A percentile compares a stretch with the other conserved stretches of the same genome.
These are phyloP conservation scores for Sarcophaga peregrina DNA, from an alignment of 1,140 invertebrate genomes.

Conservation along the genomic window DNA sequence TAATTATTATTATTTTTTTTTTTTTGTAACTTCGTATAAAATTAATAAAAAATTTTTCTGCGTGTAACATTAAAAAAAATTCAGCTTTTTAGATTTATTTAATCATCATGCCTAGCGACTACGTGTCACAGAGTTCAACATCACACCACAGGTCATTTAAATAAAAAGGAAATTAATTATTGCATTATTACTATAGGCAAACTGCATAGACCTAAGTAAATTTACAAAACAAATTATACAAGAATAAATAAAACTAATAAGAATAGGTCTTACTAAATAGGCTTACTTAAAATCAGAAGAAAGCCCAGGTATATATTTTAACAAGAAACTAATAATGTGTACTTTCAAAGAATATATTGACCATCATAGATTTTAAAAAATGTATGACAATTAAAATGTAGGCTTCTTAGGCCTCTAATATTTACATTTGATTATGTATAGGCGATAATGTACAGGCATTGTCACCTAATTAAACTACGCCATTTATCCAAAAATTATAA, in stretches of 20 bases:
- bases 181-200: too few relatives aligned
- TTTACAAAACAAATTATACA: too few relatives aligned
- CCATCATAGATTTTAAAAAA: neutral
- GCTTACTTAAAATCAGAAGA: too few relatives aligned
- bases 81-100: neutral
- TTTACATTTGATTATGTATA: neutral
- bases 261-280: too few relatives aligned
- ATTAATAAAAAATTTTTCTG: neutral
- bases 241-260: too few relatives aligned
- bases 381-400: neutral
- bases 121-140: conserved; percentile 8
- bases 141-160: neutral
- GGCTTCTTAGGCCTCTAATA: neutral
- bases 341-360: too few relatives aligned
- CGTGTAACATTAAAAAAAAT: neutral
- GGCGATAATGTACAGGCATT: neutral
- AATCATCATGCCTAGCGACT: neutral
- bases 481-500: neutral
- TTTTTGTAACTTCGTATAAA: neutral
- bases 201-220: too few relatives aligned
- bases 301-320: too few relatives aligned
- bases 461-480: neutral
- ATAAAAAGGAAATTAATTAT: too few relatives aligned
- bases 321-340: too few relatives aligned
- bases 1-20: neutral